Base-by-base conservation (phyloP, 2,113 vertebrate genomes). In the Paradoxurus hermaphroditus region DNA sequence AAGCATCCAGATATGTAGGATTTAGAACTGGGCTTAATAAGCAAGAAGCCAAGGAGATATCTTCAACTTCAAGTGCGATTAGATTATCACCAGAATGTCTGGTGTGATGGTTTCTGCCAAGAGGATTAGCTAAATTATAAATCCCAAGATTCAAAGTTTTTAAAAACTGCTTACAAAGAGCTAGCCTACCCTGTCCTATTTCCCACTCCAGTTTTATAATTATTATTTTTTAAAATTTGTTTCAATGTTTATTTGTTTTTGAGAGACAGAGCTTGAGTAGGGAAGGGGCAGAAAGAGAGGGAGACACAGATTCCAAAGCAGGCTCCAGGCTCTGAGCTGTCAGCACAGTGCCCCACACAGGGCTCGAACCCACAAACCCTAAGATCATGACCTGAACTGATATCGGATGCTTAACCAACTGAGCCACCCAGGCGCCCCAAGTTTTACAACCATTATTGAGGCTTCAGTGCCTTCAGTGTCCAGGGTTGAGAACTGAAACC, bases 111-210 rank as follows among this genome's bases (percentile, higher is more conserved):
- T 82, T 97, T 92, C 53, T 90, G 59, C 56, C 56, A 92, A 92
- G 94, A 75, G 29, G 9, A 75, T 75, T 89, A 73, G 73, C 25
- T 91, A 73, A 36, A 67, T 96, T 95, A 70, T 59, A 95, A 91
- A 92, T 49, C 27, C 62, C 5, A 81, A 51, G 59, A 29, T 83
- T 72, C n/a, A 90, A 31, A 83, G 44, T 51, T 95, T 10, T 94
- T 88, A 46, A 92, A 95, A 46, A 90, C 25, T 78, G 39, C 62
- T 63, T 89, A 46, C 7, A 81, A 3, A 63, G 19, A 90, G 56
- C 12, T n/a, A 79, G 25, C 7, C 53, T 90, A 94, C 44, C 49
- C 14, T 29, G 65, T 90, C 59, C 44, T 86, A 53, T 16, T 90
- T 85, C 44, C 59, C 29, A 73, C 6, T 63, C 5, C 25, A 63